phyloP scores from a whole-genome alignment of 2,797 vertebrate species.

The Lacerta agilis region DNA sequence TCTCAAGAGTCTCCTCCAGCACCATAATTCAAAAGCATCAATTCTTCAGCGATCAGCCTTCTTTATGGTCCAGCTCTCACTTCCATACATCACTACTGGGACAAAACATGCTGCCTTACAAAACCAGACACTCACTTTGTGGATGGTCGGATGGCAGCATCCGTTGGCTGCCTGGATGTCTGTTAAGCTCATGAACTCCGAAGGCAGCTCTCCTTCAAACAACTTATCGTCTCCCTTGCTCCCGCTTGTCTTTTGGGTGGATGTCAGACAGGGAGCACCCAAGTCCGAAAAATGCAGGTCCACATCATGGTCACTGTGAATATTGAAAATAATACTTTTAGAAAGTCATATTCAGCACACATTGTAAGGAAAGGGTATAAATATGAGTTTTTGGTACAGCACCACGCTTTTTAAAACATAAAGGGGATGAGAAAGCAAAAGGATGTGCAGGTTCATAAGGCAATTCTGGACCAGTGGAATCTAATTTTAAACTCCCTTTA shows the following conservation, averaged over 20 bases:
- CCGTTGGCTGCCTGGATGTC: slow-evolving; percentile 41
- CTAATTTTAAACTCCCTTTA: not conserved
- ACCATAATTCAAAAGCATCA: too few species aligned
- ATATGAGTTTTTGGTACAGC: too few species aligned
- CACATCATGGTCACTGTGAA: slow-evolving; percentile 68
- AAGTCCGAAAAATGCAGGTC: slow-evolving; percentile 57
- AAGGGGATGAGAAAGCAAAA: not conserved
- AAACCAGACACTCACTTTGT: slow-evolving; percentile 65
- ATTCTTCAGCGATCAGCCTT: too few species aligned
- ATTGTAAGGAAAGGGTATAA: not conserved
- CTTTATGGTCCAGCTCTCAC: too few species aligned
- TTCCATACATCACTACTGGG: too few species aligned
- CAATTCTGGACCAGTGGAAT: not conserved
- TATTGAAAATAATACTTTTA: not conserved
- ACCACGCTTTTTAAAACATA: not conserved
- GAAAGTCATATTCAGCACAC: not conserved
- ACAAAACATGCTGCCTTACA: not conserved
- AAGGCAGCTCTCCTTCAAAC: slow-evolving; percentile 21
- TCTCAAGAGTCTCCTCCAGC: too few species aligned
- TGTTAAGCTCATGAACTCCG: slow-evolving; percentile 48
- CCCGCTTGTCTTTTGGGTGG: slow-evolving; percentile 49
- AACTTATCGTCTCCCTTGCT: slow-evolving; percentile 34
- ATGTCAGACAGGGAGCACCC: slow-evolving; percentile 58
- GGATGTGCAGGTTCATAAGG: not conserved
- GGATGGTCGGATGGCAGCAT: not conserved